Conservation (phyloP, 2,888 invertebrate species). For the Erynnis tages region DNA sequence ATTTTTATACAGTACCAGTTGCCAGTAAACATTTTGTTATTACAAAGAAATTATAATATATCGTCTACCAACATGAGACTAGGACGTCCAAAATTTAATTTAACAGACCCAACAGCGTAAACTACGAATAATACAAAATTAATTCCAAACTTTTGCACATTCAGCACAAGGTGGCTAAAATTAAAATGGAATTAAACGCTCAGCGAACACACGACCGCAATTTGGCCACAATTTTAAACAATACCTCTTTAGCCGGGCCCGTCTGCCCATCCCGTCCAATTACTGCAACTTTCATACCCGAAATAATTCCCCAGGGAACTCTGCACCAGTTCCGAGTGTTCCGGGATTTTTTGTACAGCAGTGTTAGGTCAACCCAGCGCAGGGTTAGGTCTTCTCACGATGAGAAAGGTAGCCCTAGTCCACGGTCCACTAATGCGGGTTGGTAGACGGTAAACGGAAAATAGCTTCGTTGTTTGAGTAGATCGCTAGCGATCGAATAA, state of each 20-base stretch:
- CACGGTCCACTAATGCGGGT: too few relatives aligned
- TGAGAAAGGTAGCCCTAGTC: too few relatives aligned
- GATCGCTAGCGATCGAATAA: too few relatives aligned
- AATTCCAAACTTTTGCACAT: slow-evolving; percentile 19
- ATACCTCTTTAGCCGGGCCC: slow-evolving; percentile 22
- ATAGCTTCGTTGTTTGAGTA: too few relatives aligned
- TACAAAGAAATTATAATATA: too few relatives aligned
- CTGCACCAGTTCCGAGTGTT: slow-evolving; percentile 9
- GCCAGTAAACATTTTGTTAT: too few relatives aligned
- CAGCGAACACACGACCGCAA: slow-evolving; percentile 24
- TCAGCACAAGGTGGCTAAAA: slow-evolving; percentile 20
- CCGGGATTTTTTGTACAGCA: slow-evolving; percentile 5
- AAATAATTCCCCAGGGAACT: slow-evolving; percentile 23
- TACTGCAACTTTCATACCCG: slow-evolving; percentile 27
- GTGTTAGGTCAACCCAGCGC: neutral
- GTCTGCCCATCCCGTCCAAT: slow-evolving; percentile 26
- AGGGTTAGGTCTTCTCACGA: too few relatives aligned
- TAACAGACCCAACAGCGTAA: neutral
- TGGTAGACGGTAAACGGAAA: too few relatives aligned
- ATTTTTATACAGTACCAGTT: too few relatives aligned
- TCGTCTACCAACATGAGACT: too few relatives aligned
- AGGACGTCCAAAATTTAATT: slow-evolving; percentile 1
- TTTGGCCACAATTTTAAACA: slow-evolving; percentile 26
- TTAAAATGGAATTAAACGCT: slow-evolving; percentile 27
- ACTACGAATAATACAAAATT: slow-evolving; percentile 17